Percentiles rank a stretch among this genome's conserved stretches.
These are phyloP conservation scores for Pituophis catenifer DNA, from an alignment of 2,113 vertebrate genomes.

Conservation along the genomic window DNA sequence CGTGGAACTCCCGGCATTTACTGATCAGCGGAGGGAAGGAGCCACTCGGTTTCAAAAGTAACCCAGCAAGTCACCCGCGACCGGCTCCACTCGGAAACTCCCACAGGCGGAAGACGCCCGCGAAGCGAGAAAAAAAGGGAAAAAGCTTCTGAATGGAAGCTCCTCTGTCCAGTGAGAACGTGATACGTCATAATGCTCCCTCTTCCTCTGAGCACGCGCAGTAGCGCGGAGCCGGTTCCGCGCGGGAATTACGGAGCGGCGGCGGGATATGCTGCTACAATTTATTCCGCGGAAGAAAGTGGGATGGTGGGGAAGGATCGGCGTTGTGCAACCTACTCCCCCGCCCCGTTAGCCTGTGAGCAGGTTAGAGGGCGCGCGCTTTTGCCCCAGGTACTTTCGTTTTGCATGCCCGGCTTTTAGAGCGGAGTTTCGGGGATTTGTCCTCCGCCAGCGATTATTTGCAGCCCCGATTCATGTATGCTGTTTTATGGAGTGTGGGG, in stretches of 20 bases:
- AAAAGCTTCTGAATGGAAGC: background rate
- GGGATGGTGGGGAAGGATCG: background rate
- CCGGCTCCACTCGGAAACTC: background rate
- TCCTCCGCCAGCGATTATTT: background rate
- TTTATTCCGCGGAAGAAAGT: background rate
- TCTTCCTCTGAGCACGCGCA: slow-evolving; percentile 44
- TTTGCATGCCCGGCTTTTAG: background rate
- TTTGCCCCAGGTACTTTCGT: background rate
- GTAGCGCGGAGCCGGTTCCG: rapidly evolving
- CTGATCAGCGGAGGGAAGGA: background rate
- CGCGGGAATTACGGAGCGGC: slow-evolving; percentile 43
- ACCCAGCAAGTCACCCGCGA: background rate
- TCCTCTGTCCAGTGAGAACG: background rate
- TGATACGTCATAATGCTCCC: background rate
- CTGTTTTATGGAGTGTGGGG: background rate
- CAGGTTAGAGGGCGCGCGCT: background rate
- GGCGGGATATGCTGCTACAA: rapidly evolving
- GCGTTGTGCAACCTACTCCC: background rate
- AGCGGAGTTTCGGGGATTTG: background rate
- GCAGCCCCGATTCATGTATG: background rate
- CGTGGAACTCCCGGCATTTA: background rate
- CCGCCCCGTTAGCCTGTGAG: background rate
- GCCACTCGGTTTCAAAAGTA: background rate
- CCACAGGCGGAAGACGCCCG: background rate
- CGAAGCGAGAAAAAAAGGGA: background rate